Evolutionary conservation across 2,888 invertebrate species (phyloP), one percentile per base, ranked within the genome.

Genomic region (Spicauda simplicius): DNA sequence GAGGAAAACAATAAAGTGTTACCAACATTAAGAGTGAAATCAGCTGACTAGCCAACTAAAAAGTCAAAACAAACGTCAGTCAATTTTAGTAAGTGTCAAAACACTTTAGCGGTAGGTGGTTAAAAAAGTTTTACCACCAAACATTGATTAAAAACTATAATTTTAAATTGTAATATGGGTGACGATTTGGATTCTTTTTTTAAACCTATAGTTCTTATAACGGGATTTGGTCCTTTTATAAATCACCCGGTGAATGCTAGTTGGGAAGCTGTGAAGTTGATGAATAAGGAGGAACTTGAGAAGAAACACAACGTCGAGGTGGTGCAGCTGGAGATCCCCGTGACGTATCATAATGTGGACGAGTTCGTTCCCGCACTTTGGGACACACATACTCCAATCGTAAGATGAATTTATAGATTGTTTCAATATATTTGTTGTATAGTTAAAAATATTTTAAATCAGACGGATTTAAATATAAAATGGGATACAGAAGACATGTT

Each of bases 161-260:
- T 37, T 33, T 37, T 3, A 37, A 37, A 37, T 8, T 48, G 12
- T 55, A 64, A 45, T 8, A 86, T 83, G 83, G 75, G 71, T 69
- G 77, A 80, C 73, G 83, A 85, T 25, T 70, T 85, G 5, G 86
- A 88, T 73, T 77, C 68, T 54, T 72, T 84, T 62, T 82, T 86
- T 45, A 88, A 84, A 71, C 88, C 89, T 1, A 85, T 92, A 71
- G 90, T 95, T 53, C 76, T 96, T 33, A 93, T 97, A 14, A 96
- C 96, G 71, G 97, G 97, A 7, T 98, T 98, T 86, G 97, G 97
- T 0, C 97, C 97, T 0, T 98, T 97, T 86, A 84, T 92, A 8
- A 88, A 89, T 50, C 96, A 97, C 79, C 86, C 88, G 25, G 89
- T 96, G 11, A 98, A 98, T 83, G 96, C 97, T 0, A 97, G 97